A percentile compares a stretch with the other conserved stretches of the same genome.
Evolutionary conservation across 2,888 invertebrate species (phyloP).

Genomic region (Erebia ligea): DNA sequence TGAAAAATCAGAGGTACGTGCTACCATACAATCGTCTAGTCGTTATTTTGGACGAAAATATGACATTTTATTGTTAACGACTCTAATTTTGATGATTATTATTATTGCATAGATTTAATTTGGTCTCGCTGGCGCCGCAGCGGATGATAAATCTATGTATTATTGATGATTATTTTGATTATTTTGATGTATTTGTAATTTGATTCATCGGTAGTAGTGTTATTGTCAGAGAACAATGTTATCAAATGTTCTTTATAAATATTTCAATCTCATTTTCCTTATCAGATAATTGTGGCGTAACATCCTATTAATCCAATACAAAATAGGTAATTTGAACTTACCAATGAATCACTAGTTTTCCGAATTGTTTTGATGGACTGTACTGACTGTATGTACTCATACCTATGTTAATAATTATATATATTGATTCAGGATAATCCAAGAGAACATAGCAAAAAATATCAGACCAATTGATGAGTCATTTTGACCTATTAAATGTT

Average conservation of each 20-base stretch:
- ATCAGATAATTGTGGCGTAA: not conserved
- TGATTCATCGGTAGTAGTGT: no score
- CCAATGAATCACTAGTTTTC: conserved; percentile 13
- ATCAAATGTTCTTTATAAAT: not conserved
- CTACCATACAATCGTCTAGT: no score
- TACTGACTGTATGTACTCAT: not conserved
- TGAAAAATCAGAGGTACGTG: no score
- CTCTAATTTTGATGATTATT: no score
- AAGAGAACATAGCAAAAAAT: conserved; percentile 31
- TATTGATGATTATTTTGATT: no score
- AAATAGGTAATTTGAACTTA: not conserved
- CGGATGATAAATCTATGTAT: no score
- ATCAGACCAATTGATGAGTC: conserved; percentile 35
- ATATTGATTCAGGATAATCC: conserved; percentile 32
- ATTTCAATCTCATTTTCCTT: conserved; percentile 5
- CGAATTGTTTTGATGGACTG: conserved; percentile 18
- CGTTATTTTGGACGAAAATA: no score
- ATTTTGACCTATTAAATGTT: conserved; percentile 40
- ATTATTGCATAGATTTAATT: no score
- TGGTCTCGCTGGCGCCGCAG: no score
- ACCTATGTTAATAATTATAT: conserved; percentile 13
- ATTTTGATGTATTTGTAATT: no score
- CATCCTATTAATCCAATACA: not conserved
- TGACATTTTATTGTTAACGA: no score
- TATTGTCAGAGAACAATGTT: no score